Evolutionary conservation across 2,888 invertebrate genomes (phyloP), one percentile per base, ranked within the genome.

Genomic region (Plebejus argus): DNA sequence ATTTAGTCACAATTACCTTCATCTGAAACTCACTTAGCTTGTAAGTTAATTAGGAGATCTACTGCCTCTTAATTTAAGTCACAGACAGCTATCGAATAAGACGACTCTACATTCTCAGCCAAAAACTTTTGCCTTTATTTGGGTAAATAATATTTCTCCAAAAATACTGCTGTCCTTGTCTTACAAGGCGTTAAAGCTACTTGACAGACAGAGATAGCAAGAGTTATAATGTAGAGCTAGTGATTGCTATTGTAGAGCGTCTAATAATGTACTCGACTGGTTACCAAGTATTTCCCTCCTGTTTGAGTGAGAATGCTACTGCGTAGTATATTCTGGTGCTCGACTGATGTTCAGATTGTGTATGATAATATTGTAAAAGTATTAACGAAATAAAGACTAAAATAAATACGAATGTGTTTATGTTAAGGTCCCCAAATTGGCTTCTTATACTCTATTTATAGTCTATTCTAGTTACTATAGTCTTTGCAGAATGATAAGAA

Each of bases 311-410:
- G 39, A 10, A 71, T 39, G 20, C 66, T 66, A 66, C 20, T 66
- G 66, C 28, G 28, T 66, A 66, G 66, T 33, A 18, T 33, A 66
- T 3, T 39, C 39, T 72, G 72, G 72, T 72, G 72, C 45, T 72
- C 72, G 72, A 72, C 72, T 45, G 72, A 23, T 71, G 5, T 49
- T 53, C 49, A 49, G 28, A 49, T 45, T 49, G 74, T 72, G 49
- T 74, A 49, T 20, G 45, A 72, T 74, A 20, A 23, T 28, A 20
- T 49, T 53, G 74, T 74, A 53, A 74, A 74, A 74, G 74, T 74
- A 74, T 74, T 74, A 74, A 74, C 74, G 20, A 53, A 74, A 49
- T 74, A 74, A 74, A 74, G 1, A 74, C 53, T 74, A 49, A 53
- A 74, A 74, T 74, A 1, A 1, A 10, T 71, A 20, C 4, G 15